A percentile compares a stretch with the other conserved stretches of the same genome.
Evolutionary conservation across 2,797 vertebrate genomes (phyloP).

Genomic region (Sylvia borin): DNA sequence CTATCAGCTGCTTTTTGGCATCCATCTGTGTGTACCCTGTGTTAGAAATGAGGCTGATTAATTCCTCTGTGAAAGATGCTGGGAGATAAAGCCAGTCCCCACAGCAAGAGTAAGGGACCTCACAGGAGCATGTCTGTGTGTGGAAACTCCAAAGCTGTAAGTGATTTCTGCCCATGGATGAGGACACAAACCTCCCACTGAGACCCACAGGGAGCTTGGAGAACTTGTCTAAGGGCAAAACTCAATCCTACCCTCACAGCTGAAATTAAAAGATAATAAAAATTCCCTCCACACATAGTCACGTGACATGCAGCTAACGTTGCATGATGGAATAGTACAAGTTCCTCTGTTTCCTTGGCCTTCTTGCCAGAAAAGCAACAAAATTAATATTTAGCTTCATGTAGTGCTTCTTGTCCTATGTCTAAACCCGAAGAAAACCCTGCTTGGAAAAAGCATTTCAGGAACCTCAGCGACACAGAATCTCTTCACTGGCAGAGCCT

Average conservation of each 20-base stretch:
- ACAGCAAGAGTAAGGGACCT: fast-evolving
- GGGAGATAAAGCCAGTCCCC: not conserved
- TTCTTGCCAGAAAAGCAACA: not conserved
- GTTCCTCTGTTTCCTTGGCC: not conserved
- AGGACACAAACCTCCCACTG: not conserved
- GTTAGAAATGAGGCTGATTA: not conserved
- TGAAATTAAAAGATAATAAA: constrained; percentile 28
- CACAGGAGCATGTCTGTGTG: not conserved
- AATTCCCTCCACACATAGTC: not conserved
- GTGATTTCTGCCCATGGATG: not conserved
- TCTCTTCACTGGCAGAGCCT: not conserved
- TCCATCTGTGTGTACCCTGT: not conserved
- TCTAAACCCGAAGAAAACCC: not conserved
- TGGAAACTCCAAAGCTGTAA: not conserved
- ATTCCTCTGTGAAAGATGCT: not conserved
- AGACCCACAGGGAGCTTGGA: not conserved
- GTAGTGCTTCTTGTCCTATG: not conserved
- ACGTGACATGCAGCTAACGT: not conserved
- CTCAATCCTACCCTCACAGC: not conserved
- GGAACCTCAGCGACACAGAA: not conserved
- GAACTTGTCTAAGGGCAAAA: not conserved
- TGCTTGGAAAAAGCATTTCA: not conserved
- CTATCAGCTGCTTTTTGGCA: not conserved
- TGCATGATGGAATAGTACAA: not conserved
- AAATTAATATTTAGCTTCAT: not conserved